A percentile compares a stretch with the other conserved stretches of the same genome.
phyloP scores from a whole-genome alignment of 2,888 invertebrate genomes.

The Panzeria rudis region DNA sequence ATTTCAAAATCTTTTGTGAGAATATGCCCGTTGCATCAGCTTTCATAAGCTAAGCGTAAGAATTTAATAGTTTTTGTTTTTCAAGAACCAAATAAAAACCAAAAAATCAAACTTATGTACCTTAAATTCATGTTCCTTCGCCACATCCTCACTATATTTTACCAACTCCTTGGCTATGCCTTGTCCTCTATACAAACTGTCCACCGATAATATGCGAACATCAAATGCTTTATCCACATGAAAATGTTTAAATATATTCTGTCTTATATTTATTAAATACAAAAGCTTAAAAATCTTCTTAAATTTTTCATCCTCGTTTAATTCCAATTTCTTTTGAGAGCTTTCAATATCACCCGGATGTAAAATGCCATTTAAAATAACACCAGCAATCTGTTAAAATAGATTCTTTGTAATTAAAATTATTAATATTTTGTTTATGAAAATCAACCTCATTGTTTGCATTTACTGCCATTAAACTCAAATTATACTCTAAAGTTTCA shows the following conservation, averaged over 20 bases:
- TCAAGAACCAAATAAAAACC: background rate
- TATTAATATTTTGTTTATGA: background rate
- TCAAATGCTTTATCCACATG: constrained; percentile 90
- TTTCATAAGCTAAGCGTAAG: constrained; percentile 87
- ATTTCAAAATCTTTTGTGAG: constrained; percentile 90
- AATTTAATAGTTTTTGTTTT: background rate
- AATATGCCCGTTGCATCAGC: constrained; percentile 92
- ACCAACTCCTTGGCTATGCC: constrained; percentile 91
- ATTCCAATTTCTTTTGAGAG: constrained; percentile 87
- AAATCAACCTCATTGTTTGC: constrained; percentile 86
- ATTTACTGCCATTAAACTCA: constrained; percentile 89
- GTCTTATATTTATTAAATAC: constrained; percentile 88
- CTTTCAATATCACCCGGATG: constrained; percentile 89
- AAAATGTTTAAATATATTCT: constrained; percentile 88
- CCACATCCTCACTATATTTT: constrained; percentile 87
- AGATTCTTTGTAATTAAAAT: background rate
- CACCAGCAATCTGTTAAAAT: constrained; percentile 89
- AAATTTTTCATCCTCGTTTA: constrained; percentile 88
- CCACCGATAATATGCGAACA: constrained; percentile 91
- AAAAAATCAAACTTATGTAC: constrained; percentile 83
- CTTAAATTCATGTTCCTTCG: constrained; percentile 88
- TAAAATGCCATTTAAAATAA: constrained; percentile 90
- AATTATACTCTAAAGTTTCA: constrained; percentile 89
- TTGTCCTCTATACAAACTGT: constrained; percentile 87
- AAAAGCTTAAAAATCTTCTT: constrained; percentile 91